Evolutionary conservation across 2,113 vertebrate genomes (phyloP), one percentile per base, ranked within the genome.

Genomic region (Myiagra hebetior): DNA sequence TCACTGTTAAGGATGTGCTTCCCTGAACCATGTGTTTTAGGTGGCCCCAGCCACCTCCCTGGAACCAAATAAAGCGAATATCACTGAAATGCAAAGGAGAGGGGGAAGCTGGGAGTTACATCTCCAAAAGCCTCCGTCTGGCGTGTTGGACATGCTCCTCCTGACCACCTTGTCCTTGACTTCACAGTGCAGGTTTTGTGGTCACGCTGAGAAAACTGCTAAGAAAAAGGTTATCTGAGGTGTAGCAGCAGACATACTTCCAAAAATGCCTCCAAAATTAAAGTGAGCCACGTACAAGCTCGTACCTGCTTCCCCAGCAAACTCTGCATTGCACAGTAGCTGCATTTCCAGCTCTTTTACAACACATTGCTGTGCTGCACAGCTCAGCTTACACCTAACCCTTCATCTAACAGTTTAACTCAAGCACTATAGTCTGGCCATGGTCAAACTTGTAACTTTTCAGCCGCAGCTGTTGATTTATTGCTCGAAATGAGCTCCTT

Each of bases 21-120:
- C 50, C 47, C 62, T 47, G 70, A 46, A 22, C 28, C 22, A 30
- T 2, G 0, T n/a, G 8, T 50, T 75, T 85, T 20, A 59, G 56
- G 52, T 67, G 73, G 24, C 11, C 41, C 14, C 27, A 16, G 21
- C 17, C 24, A 27, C 17, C 11, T 57, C n/a, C 18, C 33, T 41
- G 13, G 12, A 41, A 7, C 56, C 1, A 50, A 50, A 2, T 30
- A 74, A 46, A n/a, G 24, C 0, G 0, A 22, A 20, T 1, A 1
- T 46, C 52, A 33, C 1, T 4, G 68, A 69, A 60, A 7, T 0
- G 0, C 0, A 0, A 6, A 23, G 64, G 30, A 64, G 60, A 55
- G 47, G n/a, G n/a, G 16, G 17, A 7, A n/a, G 33, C 22, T 39
- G 30, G 28, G 62, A 44, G 50, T 22, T 21, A 3, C 22, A 3